These are phyloP conservation scores for Anguilla japonica DNA, from an alignment of 2,113 vertebrate species.

Conservation along the genomic window DNA sequence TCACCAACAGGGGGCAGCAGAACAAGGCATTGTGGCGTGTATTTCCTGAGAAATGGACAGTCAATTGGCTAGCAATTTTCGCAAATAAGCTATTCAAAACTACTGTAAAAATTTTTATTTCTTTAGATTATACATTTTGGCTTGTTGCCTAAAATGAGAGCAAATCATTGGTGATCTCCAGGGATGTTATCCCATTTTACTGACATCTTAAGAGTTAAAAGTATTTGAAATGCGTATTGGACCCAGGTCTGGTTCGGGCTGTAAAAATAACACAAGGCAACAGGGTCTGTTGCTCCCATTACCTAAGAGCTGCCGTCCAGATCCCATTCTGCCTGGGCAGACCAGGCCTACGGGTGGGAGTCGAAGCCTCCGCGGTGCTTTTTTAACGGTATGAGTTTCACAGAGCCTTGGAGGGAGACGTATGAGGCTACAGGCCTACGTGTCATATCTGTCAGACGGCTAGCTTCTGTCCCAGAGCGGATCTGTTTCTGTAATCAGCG, in stretches of 20 bases:
- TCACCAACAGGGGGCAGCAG: slow-evolving; percentile 28
- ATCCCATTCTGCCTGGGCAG: background rate
- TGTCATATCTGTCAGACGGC: background rate
- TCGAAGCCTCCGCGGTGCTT: background rate
- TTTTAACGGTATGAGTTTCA: background rate
- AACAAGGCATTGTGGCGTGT: background rate
- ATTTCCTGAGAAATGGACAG: no score
- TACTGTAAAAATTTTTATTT: no score
- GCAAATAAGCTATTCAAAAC: no score
- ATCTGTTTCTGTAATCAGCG: background rate
- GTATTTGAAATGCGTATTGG: background rate
- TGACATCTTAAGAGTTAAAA: background rate
- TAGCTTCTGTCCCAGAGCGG: background rate
- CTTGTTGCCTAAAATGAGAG: no score
- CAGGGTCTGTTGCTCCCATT: background rate
- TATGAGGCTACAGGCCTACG: background rate
- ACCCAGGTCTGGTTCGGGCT: background rate
- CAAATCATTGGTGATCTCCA: background rate
- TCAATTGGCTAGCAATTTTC: background rate
- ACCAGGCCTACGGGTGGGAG: background rate
- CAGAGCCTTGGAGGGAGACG: background rate
- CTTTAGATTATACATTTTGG: no score
- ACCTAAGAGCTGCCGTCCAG: background rate
- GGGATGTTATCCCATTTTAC: background rate
- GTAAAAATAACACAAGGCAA: background rate